Conservation (phyloP, 92 coral and sea anemone genomes). For the Zoanthus solanderi region DNA sequence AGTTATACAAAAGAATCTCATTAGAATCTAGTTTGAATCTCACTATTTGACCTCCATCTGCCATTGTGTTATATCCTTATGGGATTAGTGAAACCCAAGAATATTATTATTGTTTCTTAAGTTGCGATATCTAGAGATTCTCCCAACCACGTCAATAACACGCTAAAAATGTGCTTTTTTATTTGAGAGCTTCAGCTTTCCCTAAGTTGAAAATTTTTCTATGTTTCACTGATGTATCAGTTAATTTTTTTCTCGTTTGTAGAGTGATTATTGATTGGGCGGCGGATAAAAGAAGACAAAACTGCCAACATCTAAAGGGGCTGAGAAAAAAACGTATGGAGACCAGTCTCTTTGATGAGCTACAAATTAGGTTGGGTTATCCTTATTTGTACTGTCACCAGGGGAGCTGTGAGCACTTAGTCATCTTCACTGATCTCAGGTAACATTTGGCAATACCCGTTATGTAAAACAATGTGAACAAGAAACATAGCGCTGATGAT, state of each 20-base stretch:
- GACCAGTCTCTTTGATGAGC: constrained; percentile 78
- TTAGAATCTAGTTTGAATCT: no score
- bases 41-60: no score
- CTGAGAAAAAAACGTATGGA: constrained; percentile 83
- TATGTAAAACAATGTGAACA: neutral
- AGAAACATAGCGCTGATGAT: neutral
- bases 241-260: neutral
- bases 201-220: no score
- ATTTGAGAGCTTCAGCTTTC: no score
- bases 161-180: no score
- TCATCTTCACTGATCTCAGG: constrained; percentile 95
- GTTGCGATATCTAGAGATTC: no score
- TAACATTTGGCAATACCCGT: neutral
- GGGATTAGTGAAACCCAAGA: no score
- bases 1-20: no score
- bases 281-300: constrained; percentile 66
- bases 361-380: constrained; percentile 85
- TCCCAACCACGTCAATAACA: no score
- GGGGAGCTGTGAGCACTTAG: constrained; percentile 93
- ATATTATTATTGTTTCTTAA: no score
- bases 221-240: no score
- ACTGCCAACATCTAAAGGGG: constrained; percentile 69
- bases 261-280: constrained; percentile 93
- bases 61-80: no score
- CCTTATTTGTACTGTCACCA: constrained; percentile 95